Percentiles rank a stretch among this genome's conserved stretches.
phyloP scores from a whole-genome alignment of 2,113 vertebrate genomes.

The Aptenodytes patagonicus region DNA sequence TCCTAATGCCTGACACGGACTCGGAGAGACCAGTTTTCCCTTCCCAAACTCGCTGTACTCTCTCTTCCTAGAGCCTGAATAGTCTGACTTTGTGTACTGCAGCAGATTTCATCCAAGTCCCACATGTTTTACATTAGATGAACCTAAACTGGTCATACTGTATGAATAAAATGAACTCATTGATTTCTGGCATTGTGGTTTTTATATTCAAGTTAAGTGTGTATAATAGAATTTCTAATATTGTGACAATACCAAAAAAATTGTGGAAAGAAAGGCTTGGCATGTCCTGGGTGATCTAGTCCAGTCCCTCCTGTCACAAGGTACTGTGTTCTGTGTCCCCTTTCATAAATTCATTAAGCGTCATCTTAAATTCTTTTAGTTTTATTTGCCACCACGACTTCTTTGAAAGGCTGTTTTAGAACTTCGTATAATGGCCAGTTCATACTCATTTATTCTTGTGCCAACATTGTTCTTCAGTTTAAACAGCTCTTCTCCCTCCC shows the following conservation, averaged over 20 bases:
- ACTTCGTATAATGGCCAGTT: conserved; percentile 26
- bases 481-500: conserved; percentile 50
- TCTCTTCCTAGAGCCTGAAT: background rate
- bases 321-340: background rate
- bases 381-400: conserved; percentile 17
- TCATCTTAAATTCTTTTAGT: conserved; percentile 21
- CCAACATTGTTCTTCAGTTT: conserved; percentile 64
- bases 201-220: conserved; percentile 26
- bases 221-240: conserved; percentile 30
- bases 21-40: background rate
- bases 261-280: conserved; percentile 24
- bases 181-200: conserved; percentile 51
- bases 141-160: conserved; percentile 58
- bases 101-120: background rate
- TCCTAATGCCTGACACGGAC: background rate
- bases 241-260: conserved; percentile 10
- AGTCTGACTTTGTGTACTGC: background rate
- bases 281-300: conserved; percentile 8
- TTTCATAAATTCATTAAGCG: conserved; percentile 33
- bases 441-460: conserved; percentile 52
- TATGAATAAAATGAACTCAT: conserved; percentile 40
- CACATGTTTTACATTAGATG: conserved; percentile 57
- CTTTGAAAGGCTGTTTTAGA: conserved; percentile 52
- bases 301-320: conserved; percentile 54
- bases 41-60: background rate